Evolutionary conservation across 2,113 vertebrate species (phyloP).

Genomic region (Podarcis cretensis): DNA sequence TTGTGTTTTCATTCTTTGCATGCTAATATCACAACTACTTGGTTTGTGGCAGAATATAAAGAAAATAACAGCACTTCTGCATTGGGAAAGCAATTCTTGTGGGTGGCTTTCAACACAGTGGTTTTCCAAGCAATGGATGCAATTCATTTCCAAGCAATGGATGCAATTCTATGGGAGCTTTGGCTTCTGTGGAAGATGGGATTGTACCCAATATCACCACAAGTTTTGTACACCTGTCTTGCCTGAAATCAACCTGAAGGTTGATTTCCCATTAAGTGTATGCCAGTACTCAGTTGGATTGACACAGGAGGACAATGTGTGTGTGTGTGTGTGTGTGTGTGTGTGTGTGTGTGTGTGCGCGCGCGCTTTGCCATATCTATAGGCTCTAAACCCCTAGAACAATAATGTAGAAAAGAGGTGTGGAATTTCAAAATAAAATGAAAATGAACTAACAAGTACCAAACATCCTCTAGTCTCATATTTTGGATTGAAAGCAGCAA

Average conservation of each 20-base stretch:
- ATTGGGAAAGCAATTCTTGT: neutral
- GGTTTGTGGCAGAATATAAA: neutral
- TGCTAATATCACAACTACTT: neutral
- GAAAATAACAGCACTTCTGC: neutral
- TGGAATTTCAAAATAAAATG: too few relatives aligned
- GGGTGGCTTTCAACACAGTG: neutral
- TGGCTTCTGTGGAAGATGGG: neutral
- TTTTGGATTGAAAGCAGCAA: neutral
- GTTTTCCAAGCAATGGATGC: neutral
- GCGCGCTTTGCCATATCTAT: too few relatives aligned
- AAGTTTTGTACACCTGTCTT: neutral
- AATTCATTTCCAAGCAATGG: neutral
- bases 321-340: too few relatives aligned
- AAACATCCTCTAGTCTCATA: too few relatives aligned
- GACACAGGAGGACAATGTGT: too few relatives aligned
- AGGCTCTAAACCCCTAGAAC: too few relatives aligned
- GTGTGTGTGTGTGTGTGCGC: too few relatives aligned
- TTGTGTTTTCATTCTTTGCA: neutral
- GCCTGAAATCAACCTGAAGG: neutral
- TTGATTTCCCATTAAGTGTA: neutral
- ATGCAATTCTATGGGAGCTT: neutral
- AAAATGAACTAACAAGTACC: too few relatives aligned
- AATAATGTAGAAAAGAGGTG: too few relatives aligned
- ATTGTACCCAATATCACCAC: neutral
- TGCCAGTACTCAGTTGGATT: neutral